phyloP scores from a whole-genome alignment of 2,113 vertebrate genomes.

The Chloropsis cyanopogon region DNA sequence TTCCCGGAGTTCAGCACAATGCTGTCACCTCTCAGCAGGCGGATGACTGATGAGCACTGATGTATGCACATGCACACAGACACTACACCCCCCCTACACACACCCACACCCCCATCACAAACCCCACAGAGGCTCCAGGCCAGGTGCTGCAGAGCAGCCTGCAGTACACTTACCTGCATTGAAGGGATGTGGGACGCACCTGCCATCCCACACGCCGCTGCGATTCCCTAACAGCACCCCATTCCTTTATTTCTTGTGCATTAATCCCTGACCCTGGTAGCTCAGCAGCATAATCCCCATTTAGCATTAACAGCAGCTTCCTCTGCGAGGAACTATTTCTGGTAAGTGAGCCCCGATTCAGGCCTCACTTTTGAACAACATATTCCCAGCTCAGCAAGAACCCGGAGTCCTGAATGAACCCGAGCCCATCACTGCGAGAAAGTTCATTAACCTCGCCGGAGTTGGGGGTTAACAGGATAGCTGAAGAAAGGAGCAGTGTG shows the following conservation, averaged over 20 bases:
- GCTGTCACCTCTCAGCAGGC: neutral
- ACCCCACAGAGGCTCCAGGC: neutral
- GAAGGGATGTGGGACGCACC: neutral
- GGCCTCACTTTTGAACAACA: slow-evolving; percentile 67
- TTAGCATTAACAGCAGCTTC: slow-evolving; percentile 76
- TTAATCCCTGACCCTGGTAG: slow-evolving; percentile 78
- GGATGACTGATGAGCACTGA: neutral
- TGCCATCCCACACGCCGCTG: neutral
- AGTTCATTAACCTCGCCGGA: slow-evolving; percentile 82
- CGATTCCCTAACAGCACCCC: slow-evolving; percentile 32
- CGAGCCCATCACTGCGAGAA: slow-evolving; percentile 71
- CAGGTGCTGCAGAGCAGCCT: slow-evolving; percentile 33
- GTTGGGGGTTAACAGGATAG: slow-evolving; percentile 77
- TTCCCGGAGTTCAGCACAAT: neutral
- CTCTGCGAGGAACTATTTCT: slow-evolving; percentile 72
- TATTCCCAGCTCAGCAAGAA: slow-evolving; percentile 76
- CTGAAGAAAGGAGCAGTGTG: slow-evolving; percentile 72
- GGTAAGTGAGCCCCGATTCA: slow-evolving; percentile 73
- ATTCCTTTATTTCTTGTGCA: slow-evolving; percentile 51
- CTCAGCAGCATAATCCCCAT: slow-evolving; percentile 77
- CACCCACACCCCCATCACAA: neutral
- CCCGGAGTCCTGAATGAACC: slow-evolving; percentile 70
- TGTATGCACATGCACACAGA: rapidly evolving
- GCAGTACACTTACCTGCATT: neutral
- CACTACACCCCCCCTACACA: rapidly evolving